Evolutionary conservation across 2,797 vertebrate genomes (phyloP), one percentile per base, ranked within the genome.

Genomic region (Gadopsis bispinosus): DNA sequence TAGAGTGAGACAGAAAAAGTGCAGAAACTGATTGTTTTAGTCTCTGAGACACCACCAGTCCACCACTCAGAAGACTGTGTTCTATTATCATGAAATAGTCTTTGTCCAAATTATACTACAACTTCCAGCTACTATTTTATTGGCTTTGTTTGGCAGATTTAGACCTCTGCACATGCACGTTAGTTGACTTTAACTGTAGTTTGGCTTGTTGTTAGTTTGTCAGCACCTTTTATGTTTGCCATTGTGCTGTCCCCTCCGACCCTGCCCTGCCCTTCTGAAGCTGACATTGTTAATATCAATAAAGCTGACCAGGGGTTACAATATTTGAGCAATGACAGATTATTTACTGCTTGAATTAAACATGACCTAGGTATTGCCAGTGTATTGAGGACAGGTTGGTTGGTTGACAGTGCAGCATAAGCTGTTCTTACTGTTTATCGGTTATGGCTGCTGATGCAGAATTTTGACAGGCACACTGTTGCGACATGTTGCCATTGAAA

Each of bases 301-400:
- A 50, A 76, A 75, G 29, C 41, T 39, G 29, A 48, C 68, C 0
- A 17, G 86, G 80, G 48, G 56, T 69, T 62, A 37, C 14, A 47
- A 12, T 47, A 50, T 16, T 29, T 53, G 7, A 31, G 75, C 7
- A 7, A 20, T 61, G 53, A 77, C 55, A 50, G 45, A 75, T 73
- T 81, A 86, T 85, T 88, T 76, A 69, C 50, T 63, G 51, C 47
- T 9, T 35, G 68, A 50, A 73, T 83, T 77, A 79, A 72, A 71
- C 81, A 75, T 59, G 31, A 63, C 56, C 9, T 50, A 26, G 29
- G 63, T 26, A 64, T 31, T 62, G 62, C 11, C 31, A 7, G 17
- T 31, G 51, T 22, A 20, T 5, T 53, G 47, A 29, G 33, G 22
- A 59, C 73, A 75, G 22, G 71, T 78, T 87, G 47, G 78, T 65